Evolutionary conservation across 2,888 invertebrate genomes (phyloP).

Genomic region (Theretra japonica): DNA sequence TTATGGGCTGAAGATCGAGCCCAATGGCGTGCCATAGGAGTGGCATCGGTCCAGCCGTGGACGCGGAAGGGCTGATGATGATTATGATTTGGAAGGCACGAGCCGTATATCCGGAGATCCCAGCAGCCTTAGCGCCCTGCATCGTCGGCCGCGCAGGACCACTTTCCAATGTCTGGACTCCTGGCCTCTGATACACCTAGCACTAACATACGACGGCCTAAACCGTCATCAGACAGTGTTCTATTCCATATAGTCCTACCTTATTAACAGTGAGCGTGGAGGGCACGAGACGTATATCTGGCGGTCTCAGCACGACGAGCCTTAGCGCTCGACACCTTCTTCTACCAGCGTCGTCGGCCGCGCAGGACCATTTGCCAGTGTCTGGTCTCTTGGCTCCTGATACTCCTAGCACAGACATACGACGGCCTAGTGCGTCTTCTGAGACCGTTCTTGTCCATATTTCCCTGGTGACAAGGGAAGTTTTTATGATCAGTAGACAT

Average conservation of each 20-base stretch:
- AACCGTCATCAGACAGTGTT: too few species aligned
- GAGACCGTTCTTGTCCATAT: constrained; percentile 88
- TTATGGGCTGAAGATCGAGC: too few species aligned
- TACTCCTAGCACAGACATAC: constrained; percentile 89
- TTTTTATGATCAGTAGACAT: neutral
- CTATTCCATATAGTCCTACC: constrained; percentile 68
- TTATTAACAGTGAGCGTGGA: constrained; percentile 89
- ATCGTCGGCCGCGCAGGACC: too few species aligned
- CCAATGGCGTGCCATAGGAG: too few species aligned
- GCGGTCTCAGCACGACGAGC: constrained; percentile 86
- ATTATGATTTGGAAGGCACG: too few species aligned
- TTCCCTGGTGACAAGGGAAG: constrained; percentile 72
- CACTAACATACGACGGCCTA: too few species aligned
- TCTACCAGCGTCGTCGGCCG: constrained; percentile 88
- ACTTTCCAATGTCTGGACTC: too few species aligned
- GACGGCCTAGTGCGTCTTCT: constrained; percentile 75
- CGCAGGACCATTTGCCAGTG: constrained; percentile 92
- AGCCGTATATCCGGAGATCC: too few species aligned
- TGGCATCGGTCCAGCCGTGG: too few species aligned
- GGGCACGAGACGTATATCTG: constrained; percentile 88
- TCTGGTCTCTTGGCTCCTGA: constrained; percentile 88
- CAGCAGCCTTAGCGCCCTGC: too few species aligned
- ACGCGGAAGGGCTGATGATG: too few species aligned
- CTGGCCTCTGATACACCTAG: too few species aligned
- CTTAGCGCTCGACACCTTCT: constrained; percentile 87